Base-by-base conservation (phyloP, 2,888 invertebrate genomes). In the Macaria notata region DNA sequence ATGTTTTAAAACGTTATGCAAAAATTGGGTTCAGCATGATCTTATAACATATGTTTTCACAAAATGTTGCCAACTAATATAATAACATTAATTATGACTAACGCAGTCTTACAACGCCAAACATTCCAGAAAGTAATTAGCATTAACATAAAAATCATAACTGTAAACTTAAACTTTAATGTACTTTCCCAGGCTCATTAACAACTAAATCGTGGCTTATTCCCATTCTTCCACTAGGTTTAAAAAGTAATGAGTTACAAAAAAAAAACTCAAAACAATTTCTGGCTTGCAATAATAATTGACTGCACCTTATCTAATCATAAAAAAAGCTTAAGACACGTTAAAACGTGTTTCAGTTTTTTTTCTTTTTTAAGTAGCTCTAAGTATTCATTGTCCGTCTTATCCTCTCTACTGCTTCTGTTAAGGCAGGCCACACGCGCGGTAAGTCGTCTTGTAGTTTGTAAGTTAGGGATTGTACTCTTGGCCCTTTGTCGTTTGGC, bases 371-470 rank as follows among this genome's bases (percentile, higher is more conserved):
- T 31, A 9, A 43, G 9, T 46, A 39, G 4, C 9, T 42, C n/a
- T 9, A n/a, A 46, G 19, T 4, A 29, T 43, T 9, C 49, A 1
- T 50, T 41, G 9, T 43, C 4, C 6, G 54, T 56, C 75, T 49
- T 72, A 76, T 88, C 88, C 80, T 78, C 54, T 62, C 19, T 68
- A 75, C 46, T 36, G 64, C 59, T 61, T 45, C 48, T 77, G 46
- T 39, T 46, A 36, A 41, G 55, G 58, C 67, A 76, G 90, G 84
- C 90, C 91, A 91, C 91, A 91, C 91, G 89, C 90, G 88, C 78
- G 86, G 73, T 77, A 78, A 83, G 83, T 80, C 85, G 88, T 87
- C 90, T 88, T 89, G 86, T 90, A 87, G 86, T 84, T 83, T 86
- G 19, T 85, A 86, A 86, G 87, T 88, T 83, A 82, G 79, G 81